phyloP scores from a whole-genome alignment of 64 coral and sea anemone genomes.

The Hydrozoanthus tunicans region DNA sequence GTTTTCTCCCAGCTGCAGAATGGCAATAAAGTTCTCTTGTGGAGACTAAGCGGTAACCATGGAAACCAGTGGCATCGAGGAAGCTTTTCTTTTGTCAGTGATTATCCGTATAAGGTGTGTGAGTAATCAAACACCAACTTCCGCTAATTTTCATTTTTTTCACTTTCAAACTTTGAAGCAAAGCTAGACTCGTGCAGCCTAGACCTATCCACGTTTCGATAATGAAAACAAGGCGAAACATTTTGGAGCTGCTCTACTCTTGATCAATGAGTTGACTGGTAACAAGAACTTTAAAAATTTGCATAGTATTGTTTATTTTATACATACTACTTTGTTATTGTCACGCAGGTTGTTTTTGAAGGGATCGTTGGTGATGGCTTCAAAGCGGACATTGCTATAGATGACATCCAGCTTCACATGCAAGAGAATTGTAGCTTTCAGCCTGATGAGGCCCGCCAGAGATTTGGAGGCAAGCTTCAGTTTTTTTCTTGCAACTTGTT shows the following conservation, averaged over 20 bases:
- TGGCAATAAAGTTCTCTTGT: constrained; percentile 2
- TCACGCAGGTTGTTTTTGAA: constrained; percentile 33
- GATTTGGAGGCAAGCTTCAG: background rate
- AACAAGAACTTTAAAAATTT: too few relatives aligned
- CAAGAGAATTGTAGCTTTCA: background rate
- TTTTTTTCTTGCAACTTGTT: background rate
- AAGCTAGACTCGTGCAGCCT: too few relatives aligned
- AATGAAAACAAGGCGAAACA: too few relatives aligned
- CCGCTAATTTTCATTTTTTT: background rate
- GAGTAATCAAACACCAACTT: too few relatives aligned
- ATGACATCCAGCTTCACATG: background rate
- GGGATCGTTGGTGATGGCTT: constrained; percentile 15
- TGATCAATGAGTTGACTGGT: too few relatives aligned
- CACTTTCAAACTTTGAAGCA: background rate
- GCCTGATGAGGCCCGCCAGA: constrained; percentile 1
- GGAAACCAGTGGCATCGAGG: constrained; percentile 22
- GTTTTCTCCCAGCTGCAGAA: background rate
- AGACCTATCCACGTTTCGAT: too few relatives aligned
- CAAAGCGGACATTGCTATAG: constrained; percentile 35
- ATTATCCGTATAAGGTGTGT: constrained; percentile 50
- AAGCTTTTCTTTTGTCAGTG: constrained; percentile 1
- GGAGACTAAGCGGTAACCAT: constrained; percentile 21
- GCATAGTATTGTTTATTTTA: too few relatives aligned
- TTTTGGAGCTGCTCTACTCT: too few relatives aligned
- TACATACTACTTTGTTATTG: too few relatives aligned